Evolutionary conservation across 1,140 invertebrate species (phyloP).

Genomic region (Physella acuta): DNA sequence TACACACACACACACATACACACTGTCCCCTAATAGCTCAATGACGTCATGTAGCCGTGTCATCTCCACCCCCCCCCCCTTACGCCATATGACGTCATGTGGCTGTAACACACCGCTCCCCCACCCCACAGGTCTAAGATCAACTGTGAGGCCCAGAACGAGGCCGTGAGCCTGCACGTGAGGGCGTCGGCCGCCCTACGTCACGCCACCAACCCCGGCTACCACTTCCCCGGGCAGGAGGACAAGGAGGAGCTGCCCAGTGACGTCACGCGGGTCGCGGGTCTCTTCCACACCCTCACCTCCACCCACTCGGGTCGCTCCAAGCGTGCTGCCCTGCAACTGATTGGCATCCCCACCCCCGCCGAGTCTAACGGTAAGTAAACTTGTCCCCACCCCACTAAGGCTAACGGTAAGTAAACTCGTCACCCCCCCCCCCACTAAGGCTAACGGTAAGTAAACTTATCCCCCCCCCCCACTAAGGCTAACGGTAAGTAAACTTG

Average conservation of each 20-base stretch:
- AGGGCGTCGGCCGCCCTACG: not conserved
- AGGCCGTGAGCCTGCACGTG: not conserved
- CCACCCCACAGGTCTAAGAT: not conserved
- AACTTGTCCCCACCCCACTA: too few relatives aligned
- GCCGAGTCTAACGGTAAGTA: not conserved
- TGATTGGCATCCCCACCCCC: not conserved
- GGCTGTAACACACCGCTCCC: too few relatives aligned
- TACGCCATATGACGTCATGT: too few relatives aligned
- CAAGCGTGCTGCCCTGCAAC: not conserved
- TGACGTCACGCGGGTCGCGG: not conserved
- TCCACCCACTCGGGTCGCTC: not conserved
- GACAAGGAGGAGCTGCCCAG: not conserved
- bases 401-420: too few relatives aligned
- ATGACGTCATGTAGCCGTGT: too few relatives aligned
- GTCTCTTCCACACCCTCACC: not conserved
- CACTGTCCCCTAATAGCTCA: too few relatives aligned
- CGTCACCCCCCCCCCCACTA: too few relatives aligned
- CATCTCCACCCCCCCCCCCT: too few relatives aligned
- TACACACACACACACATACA: too few relatives aligned
- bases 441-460: too few relatives aligned
- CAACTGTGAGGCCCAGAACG: not conserved
- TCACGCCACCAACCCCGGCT: not conserved
- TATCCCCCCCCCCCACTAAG: not conserved
- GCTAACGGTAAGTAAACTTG: not conserved
- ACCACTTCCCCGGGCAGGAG: not conserved